These are phyloP conservation scores for Megathymus violae DNA, from an alignment of 1,140 invertebrate genomes.

Conservation along the genomic window DNA sequence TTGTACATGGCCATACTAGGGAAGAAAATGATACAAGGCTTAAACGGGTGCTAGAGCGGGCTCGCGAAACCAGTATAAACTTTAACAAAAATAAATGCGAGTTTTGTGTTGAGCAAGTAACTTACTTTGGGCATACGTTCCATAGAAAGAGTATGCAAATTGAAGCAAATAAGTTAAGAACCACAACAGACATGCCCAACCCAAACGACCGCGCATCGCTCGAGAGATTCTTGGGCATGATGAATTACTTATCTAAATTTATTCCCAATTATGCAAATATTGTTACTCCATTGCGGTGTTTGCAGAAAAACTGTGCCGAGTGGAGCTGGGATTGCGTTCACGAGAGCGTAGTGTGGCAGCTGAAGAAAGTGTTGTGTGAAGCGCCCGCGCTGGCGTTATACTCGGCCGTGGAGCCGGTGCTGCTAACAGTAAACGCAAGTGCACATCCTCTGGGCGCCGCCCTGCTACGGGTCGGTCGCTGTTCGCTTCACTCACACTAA, in stretches of 20 bases:
- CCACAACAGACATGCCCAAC: slow-evolving; percentile 5
- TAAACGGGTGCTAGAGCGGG: slow-evolving; percentile 1
- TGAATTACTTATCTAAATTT: slow-evolving; percentile 33
- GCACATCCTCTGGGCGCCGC: slow-evolving; percentile 22
- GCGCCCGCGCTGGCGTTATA: slow-evolving; percentile 30
- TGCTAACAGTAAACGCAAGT: slow-evolving; percentile 21
- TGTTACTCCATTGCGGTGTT: slow-evolving; percentile 10
- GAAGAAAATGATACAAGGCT: too few relatives aligned
- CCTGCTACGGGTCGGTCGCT: slow-evolving; percentile 21
- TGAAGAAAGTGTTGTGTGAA: slow-evolving; percentile 15
- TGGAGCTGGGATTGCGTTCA: slow-evolving; percentile 20
- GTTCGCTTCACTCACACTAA: slow-evolving; percentile 31
- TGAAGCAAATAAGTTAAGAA: slow-evolving; percentile 3
- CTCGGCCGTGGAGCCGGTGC: slow-evolving; percentile 3
- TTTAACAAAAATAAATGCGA: not conserved
- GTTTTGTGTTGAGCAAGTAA: slow-evolving; percentile 1
- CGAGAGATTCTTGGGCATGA: slow-evolving; percentile 25
- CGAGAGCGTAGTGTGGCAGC: not conserved
- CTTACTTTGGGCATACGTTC: slow-evolving; percentile 18
- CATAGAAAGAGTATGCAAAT: not conserved
- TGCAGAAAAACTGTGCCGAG: slow-evolving; percentile 28
- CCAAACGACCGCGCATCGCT: not conserved
- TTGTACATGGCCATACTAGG: too few relatives aligned
- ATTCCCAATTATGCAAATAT: slow-evolving; percentile 31
- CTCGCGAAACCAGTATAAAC: too few relatives aligned